Base-by-base conservation (phyloP, 1,140 invertebrate genomes). In the Bombus huntii region DNA sequence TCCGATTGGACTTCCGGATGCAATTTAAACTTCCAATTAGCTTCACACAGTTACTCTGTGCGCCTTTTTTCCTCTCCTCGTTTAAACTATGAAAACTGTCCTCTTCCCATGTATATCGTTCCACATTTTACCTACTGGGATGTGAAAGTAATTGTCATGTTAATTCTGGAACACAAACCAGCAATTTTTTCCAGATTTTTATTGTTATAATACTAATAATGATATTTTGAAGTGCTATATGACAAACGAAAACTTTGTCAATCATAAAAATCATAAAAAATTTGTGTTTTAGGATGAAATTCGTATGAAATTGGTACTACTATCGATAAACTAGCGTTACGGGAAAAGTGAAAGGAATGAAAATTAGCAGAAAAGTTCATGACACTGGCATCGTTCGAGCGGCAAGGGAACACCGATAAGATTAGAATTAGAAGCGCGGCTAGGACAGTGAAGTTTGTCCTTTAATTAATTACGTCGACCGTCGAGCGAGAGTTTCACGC, bases 381-480 rank as follows among this genome's bases (percentile, higher is more conserved):
- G 12, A 12, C 12, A 15, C 1, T 1, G 28, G 28, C 13, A 5
- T 31, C 70, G 12, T 34, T 10, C 25, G 31, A 59, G 47, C 47
- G 74, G 13, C 34, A 12, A 75, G 47, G 47, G 9, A 57, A 34
- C 34, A 25, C 25, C 57, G 57, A 65, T 42, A 65, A 76, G 47
- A 65, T 31, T 59, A 31, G 59, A 66, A 44, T 44, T 59, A 44
- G 72, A 47, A 70, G 59, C 86, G 77, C 80, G 66, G 37, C 3
- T 71, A 79, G 84, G 89, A 90, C 89, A 87, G 37, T 77, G 83
- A 86, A 89, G 88, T 83, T 88, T 57, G 86, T 86, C 83, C 77
- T 88, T 75, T 87, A 90, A 90, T 90, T 90, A 90, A 90, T 90
- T 90, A 83, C 83, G 83, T 68, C 79, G 83, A 57, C 88, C 82